Conservation (phyloP, 2,797 vertebrate species). For the Sebastiscus albofasciatus region DNA sequence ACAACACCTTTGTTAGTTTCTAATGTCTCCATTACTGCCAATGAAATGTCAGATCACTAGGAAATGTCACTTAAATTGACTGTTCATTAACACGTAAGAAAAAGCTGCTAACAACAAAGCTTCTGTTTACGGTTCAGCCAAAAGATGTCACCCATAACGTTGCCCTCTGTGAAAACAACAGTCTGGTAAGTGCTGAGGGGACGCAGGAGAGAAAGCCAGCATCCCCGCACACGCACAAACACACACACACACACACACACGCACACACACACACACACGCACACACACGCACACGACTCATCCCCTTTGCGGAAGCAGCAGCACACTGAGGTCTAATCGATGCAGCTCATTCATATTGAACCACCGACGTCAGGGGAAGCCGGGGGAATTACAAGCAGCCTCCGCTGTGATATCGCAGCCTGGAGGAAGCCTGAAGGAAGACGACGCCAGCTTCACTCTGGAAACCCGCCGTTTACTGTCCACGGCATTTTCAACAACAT, state of each 20-base stretch:
- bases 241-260: background rate
- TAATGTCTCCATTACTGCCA: background rate
- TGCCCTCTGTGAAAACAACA: slow-evolving; percentile 57
- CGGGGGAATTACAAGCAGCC: slow-evolving; percentile 77
- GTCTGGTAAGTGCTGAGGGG: slow-evolving; percentile 55
- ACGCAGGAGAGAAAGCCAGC: slow-evolving; percentile 48
- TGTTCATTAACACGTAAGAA: slow-evolving; percentile 27
- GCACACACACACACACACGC: background rate
- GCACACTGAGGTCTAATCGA: slow-evolving; percentile 74
- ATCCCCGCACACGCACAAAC: background rate
- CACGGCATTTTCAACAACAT: slow-evolving; percentile 18
- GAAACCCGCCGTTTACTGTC: slow-evolving; percentile 50
- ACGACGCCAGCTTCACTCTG: slow-evolving; percentile 26
- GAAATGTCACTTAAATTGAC: slow-evolving; percentile 24
- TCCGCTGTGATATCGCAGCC: slow-evolving; percentile 67
- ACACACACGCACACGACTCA: slow-evolving; percentile 18
- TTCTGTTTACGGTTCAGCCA: slow-evolving; percentile 35
- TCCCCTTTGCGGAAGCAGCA: slow-evolving; percentile 40
- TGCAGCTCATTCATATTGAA: slow-evolving; percentile 81
- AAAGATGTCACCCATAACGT: slow-evolving; percentile 53
- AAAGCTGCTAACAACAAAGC: slow-evolving; percentile 53
- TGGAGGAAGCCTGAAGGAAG: slow-evolving; percentile 61
- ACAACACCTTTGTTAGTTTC: slow-evolving; percentile 1
- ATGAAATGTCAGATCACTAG: background rate
- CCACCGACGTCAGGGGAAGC: slow-evolving; percentile 74